A percentile compares a stretch with the other conserved stretches of the same genome.
phyloP scores from a whole-genome alignment of 2,888 invertebrate genomes.

The Plusia festucae region DNA sequence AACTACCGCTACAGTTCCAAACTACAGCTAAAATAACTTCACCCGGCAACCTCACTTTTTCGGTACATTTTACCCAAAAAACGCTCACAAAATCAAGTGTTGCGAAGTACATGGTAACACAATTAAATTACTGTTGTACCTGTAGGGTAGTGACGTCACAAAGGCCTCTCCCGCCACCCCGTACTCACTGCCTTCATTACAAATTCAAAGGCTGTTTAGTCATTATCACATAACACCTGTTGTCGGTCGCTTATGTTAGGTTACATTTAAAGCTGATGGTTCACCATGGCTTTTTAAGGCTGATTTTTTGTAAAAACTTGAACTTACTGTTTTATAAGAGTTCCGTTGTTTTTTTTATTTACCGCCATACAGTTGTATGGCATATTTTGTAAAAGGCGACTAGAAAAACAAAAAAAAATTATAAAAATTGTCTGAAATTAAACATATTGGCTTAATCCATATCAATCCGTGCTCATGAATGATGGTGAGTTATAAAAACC shows the following conservation, averaged over 20 bases:
- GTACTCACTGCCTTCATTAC: constrained; percentile 80
- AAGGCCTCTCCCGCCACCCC: constrained; percentile 60
- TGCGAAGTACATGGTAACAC: constrained; percentile 25
- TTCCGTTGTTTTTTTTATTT: not conserved
- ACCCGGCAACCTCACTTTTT: not conserved
- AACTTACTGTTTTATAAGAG: not conserved
- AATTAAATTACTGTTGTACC: constrained; percentile 52
- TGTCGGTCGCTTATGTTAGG: constrained; percentile 71
- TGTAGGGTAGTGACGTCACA: constrained; percentile 66
- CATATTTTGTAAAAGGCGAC: too few relatives aligned
- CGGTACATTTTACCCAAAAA: constrained; percentile 1
- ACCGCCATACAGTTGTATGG: too few relatives aligned
- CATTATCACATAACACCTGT: constrained; percentile 87
- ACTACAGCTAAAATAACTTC: not conserved
- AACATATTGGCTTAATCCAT: too few relatives aligned
- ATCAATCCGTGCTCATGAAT: too few relatives aligned
- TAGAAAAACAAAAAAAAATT: too few relatives aligned
- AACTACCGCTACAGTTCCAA: not conserved
- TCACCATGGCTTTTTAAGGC: constrained; percentile 36
- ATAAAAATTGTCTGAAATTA: too few relatives aligned
- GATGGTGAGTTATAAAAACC: too few relatives aligned
- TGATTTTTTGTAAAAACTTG: constrained; percentile 2
- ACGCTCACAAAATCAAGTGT: constrained; percentile 28
- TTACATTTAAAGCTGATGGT: constrained; percentile 56
- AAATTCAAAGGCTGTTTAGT: constrained; percentile 86